These are phyloP conservation scores for Tenrec ecaudatus DNA, from an alignment of 2,113 vertebrate species.

Conservation along the genomic window DNA sequence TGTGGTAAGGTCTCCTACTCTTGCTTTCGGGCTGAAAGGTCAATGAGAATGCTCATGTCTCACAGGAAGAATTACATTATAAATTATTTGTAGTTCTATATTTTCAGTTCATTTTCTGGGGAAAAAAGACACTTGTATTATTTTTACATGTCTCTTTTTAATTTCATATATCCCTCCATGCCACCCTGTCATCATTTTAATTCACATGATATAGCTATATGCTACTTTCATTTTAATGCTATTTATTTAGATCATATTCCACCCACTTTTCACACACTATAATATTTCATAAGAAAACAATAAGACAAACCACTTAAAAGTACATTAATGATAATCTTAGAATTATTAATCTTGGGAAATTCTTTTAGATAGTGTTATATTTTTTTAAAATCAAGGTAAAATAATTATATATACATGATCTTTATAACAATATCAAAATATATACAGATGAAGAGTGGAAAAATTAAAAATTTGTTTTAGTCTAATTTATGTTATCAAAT, in stretches of 20 bases:
- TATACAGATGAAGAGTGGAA: not conserved
- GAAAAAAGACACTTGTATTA: not conserved
- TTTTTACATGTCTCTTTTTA: not conserved
- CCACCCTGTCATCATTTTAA: not conserved
- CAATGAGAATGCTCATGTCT: conserved; percentile 53
- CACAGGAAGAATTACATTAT: conserved; percentile 26
- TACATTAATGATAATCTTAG: not conserved
- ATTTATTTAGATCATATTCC: not conserved
- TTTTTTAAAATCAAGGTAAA: conserved; percentile 4
- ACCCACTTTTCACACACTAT: not conserved
- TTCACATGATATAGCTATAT: no score
- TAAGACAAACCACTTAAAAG: conserved; percentile 2
- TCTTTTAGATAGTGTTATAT: not conserved
- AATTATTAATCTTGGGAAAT: not conserved
- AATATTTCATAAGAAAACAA: not conserved
- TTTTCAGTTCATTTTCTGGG: conserved; percentile 35
- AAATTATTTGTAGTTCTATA: conserved; percentile 8
- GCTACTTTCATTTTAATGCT: conserved; percentile 21
- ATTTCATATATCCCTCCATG: not conserved
- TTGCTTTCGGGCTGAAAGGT: conserved; percentile 61
- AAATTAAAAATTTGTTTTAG: not conserved
- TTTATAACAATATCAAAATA: not conserved
- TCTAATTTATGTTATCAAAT: not conserved
- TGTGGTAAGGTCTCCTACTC: conserved; percentile 71
- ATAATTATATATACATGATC: not conserved